Percentiles rank a stretch among this genome's conserved stretches.
These are phyloP conservation scores for Blomia tropicalis DNA, from an alignment of 2,888 invertebrate genomes.

Conservation along the genomic window DNA sequence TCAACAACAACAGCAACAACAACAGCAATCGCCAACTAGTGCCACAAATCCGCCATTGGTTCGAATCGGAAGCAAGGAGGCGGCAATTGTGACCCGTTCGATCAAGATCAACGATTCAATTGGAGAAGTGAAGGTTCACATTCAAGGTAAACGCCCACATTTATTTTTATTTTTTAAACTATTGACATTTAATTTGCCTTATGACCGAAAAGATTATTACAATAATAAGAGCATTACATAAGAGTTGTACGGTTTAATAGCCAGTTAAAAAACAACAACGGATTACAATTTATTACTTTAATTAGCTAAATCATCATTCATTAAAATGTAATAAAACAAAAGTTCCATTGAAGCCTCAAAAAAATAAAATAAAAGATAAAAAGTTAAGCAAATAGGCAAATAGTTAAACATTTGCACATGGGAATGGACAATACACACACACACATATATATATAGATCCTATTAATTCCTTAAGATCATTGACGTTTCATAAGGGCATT, in stretches of 20 bases:
- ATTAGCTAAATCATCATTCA: no score
- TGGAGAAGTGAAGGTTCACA: slow-evolving; percentile 22
- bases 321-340: no score
- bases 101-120: slow-evolving; percentile 14
- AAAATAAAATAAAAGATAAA: no score
- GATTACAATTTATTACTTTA: background rate
- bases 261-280: background rate
- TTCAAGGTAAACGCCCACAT: slow-evolving; percentile 19
- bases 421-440: no score
- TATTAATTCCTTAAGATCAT: no score
- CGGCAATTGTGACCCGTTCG: background rate
- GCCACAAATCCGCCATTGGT: background rate
- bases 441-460: no score
- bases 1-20: background rate
- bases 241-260: background rate
- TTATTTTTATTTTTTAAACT: background rate
- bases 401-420: no score
- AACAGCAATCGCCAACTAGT: background rate
- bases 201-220: no score
- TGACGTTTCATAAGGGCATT: no score
- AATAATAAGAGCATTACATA: no score
- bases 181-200: background rate
- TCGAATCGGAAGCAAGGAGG: background rate
- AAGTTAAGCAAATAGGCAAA: no score
- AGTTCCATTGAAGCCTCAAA: no score